Evolutionary conservation across 2,113 vertebrate genomes (phyloP).

Genomic region (Neodontobutis hainanensis): DNA sequence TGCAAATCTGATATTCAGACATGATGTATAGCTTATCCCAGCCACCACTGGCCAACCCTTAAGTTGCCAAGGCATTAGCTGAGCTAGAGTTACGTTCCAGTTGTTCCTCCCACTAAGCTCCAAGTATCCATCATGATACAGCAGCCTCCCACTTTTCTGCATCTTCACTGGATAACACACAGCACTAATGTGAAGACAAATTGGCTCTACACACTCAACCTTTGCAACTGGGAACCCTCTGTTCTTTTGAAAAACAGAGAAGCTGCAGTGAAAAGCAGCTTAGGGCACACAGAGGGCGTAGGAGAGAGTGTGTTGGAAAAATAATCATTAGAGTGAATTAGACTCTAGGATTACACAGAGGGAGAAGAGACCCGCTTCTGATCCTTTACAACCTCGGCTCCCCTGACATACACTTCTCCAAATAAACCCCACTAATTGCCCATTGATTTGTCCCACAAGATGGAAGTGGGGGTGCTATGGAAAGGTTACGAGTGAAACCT

Average conservation of each 20-base stretch:
- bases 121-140: constrained; percentile 1
- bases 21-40: constrained; percentile 31
- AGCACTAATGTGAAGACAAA: constrained; percentile 22
- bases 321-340: constrained; percentile 77
- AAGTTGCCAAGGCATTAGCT: constrained; percentile 61
- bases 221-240: constrained; percentile 42
- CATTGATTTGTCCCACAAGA: constrained; percentile 46
- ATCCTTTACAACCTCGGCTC: constrained; percentile 43
- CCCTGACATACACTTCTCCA: constrained; percentile 41
- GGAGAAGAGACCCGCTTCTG: constrained; percentile 42
- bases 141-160: constrained; percentile 16
- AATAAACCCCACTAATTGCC: constrained; percentile 70
- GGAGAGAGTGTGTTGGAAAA: constrained; percentile 66
- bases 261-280: constrained; percentile 50
- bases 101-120: constrained; percentile 39
- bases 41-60: constrained; percentile 25
- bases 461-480: constrained; percentile 10
- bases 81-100: constrained; percentile 49
- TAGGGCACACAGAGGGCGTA: constrained; percentile 53
- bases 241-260: constrained; percentile 54
- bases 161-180: constrained; percentile 19
- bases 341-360: constrained; percentile 70
- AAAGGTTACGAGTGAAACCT: constrained; percentile 11
- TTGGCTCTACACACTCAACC: constrained; percentile 34
- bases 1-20: constrained; percentile 59